phyloP scores from a whole-genome alignment of 1,140 invertebrate genomes.

The Monomorium pharaonis region DNA sequence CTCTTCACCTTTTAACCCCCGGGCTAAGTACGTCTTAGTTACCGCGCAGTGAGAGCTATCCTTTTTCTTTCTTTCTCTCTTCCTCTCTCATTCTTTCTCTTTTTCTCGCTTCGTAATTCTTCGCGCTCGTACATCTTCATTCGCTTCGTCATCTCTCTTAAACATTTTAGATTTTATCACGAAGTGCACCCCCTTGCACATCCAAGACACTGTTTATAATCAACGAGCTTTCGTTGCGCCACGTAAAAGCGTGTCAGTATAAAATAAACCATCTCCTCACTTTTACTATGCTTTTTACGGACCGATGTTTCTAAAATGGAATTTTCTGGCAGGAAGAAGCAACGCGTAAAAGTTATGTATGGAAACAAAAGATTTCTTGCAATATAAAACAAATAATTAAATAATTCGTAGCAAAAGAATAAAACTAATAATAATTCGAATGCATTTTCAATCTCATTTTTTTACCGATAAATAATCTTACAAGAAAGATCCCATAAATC shows the following conservation, averaged over 20 bases:
- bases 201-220: slow-evolving; percentile 40
- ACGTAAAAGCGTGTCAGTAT: slow-evolving; percentile 42
- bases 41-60: slow-evolving; percentile 67
- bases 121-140: slow-evolving; percentile 70
- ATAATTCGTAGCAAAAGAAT: background rate
- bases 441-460: background rate
- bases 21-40: slow-evolving; percentile 77
- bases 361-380: background rate
- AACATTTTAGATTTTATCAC: slow-evolving; percentile 71
- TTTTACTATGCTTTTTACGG: slow-evolving; percentile 41
- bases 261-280: slow-evolving; percentile 44
- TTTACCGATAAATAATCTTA: background rate
- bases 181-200: slow-evolving; percentile 25
- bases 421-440: background rate
- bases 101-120: slow-evolving; percentile 53
- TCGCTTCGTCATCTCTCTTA: slow-evolving; percentile 70
- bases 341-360: background rate
- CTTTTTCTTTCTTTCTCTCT: slow-evolving; percentile 16
- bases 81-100: background rate
- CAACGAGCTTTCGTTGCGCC: slow-evolving; percentile 42
- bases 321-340: slow-evolving; percentile 6
- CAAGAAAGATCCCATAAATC: background rate
- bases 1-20: slow-evolving; percentile 79
- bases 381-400: background rate
- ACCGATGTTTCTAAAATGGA: slow-evolving; percentile 29